phyloP scores from a whole-genome alignment of 2,113 vertebrate genomes.

The Oreotrochilus melanogaster region DNA sequence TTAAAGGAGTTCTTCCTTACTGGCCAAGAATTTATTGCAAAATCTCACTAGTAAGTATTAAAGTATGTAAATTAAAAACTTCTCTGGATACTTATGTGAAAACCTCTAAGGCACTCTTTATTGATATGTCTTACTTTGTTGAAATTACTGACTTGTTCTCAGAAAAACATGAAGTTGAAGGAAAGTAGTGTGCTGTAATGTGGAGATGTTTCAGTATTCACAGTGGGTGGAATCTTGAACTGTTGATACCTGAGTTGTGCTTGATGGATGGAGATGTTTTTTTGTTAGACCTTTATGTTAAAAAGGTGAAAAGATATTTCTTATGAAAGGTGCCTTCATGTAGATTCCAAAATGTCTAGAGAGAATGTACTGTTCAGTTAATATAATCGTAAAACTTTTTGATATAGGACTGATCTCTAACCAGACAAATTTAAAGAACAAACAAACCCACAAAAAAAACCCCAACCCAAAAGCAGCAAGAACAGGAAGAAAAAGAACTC shows the following conservation, averaged over 20 bases:
- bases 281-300: background rate
- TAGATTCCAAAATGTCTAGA: background rate
- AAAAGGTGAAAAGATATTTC: background rate
- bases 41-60: slow-evolving; percentile 89
- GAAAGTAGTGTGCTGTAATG: background rate
- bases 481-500: no score
- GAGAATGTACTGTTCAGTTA: background rate
- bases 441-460: background rate
- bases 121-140: background rate
- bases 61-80: background rate
- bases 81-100: background rate
- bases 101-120: background rate
- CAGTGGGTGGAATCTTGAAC: background rate
- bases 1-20: slow-evolving; percentile 96
- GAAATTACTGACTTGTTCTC: background rate
- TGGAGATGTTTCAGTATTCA: background rate
- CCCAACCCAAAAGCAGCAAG: no score
- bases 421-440: background rate
- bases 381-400: background rate
- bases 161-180: background rate
- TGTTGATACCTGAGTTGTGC: background rate
- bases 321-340: background rate
- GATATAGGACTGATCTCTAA: background rate
- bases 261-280: background rate
- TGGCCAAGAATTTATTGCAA: slow-evolving; percentile 98